phyloP scores from a whole-genome alignment of 2,113 vertebrate species.

The Elgaria multicarinata region DNA sequence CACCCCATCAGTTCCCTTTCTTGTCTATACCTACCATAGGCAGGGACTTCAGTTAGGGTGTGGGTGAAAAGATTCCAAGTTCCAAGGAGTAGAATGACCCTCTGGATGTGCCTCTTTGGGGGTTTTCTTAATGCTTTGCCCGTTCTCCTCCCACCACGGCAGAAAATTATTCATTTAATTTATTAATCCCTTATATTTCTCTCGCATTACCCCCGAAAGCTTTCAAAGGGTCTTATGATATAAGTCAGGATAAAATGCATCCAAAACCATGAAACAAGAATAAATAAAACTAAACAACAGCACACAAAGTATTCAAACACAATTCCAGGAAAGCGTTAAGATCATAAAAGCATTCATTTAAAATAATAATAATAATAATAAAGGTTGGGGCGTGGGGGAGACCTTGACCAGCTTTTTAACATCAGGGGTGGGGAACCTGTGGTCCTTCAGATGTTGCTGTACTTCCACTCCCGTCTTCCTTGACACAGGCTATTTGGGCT shows the following conservation, averaged over 20 bases:
- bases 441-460: neutral
- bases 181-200: neutral
- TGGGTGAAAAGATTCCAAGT: neutral
- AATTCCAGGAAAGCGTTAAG: neutral
- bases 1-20: neutral
- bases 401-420: neutral
- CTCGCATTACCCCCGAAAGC: no score
- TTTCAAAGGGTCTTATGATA: neutral
- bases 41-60: neutral
- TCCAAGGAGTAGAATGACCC: neutral
- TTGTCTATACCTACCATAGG: neutral
- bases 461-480: neutral
- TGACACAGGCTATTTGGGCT: neutral
- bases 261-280: neutral
- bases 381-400: no score
- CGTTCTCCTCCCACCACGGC: neutral
- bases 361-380: no score
- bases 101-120: neutral
- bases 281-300: neutral
- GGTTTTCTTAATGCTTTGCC: neutral
- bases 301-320: neutral
- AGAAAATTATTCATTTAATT: neutral
- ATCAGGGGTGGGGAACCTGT: neutral
- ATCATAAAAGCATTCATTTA: neutral
- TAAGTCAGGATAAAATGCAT: neutral